Base-by-base conservation (phyloP, 2,113 vertebrate species). In the Epinephelus cyanopodus region DNA sequence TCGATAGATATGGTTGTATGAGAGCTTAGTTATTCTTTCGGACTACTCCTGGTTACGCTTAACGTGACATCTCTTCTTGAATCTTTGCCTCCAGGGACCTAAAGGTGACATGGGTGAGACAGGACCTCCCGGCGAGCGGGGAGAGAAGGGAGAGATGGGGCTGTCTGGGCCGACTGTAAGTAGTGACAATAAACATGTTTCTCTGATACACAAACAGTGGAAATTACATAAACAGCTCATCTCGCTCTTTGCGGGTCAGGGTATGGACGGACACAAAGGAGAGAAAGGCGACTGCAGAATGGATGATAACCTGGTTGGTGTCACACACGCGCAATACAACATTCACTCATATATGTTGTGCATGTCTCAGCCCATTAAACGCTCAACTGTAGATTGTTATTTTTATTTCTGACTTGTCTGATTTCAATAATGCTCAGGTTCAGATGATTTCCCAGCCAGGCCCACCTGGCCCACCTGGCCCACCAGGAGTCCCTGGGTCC, bases 381-480 rank as follows among this genome's bases (percentile, higher is more conserved):
- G 0, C 18, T 10, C 21, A 21, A 64, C 19, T 42, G 6, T 45
- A 39, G 61, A 63, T 13, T 21, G 13, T 37, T 37, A 65, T 18
- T 66, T 17, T 15, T 27, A 37, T 50, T n/a, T 68, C 47, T 54
- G 29, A 89, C 61, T 80, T 37, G n/a, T 60, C 2, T 78, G 0
- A 56, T 70, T 63, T 83, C 6, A 15, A 21, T 79, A 18, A 0
- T 64, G 1, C 58, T 77, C 82, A 97, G 93, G 91, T 95, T 79
- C 97, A 98, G 94, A 97, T 98, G 94, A 97, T 97, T 81, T 95
- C 96, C 21, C 96, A 97, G 86, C 97, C 97, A 0, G 97, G 98
- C 10, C 97, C 96, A 3, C 97, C 97, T 4, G 95, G 95, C 11
- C 94, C 94, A 17, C 93, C 88, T 4, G 92, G 92, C 48, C 94